phyloP scores from a whole-genome alignment of 2,797 vertebrate species.

The Hydrocynus forskahlii region DNA sequence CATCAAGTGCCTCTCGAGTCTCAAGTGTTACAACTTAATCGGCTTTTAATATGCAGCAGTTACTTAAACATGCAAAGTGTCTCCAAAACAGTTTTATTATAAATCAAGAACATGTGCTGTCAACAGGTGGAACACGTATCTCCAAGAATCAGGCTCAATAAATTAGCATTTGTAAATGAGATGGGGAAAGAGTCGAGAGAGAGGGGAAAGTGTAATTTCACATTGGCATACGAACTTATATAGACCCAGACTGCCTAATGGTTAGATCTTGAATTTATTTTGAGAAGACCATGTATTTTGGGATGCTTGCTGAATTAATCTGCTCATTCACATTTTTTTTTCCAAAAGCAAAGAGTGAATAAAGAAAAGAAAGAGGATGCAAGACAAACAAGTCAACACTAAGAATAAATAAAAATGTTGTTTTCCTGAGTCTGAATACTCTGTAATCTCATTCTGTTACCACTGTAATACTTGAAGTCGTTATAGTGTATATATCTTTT shows the following conservation, averaged over 20 bases:
- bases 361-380: not conserved
- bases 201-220: not conserved
- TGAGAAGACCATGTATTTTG: not conserved
- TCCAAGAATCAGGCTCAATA: constrained; percentile 46
- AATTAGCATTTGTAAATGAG: constrained; percentile 48
- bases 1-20: not conserved
- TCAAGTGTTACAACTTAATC: not conserved
- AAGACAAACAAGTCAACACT: no score
- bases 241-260: not conserved
- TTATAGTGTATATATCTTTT: no score
- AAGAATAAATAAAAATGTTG: no score
- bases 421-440: no score
- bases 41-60: not conserved
- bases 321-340: not conserved
- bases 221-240: not conserved
- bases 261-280: not conserved
- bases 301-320: not conserved
- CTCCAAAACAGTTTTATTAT: constrained; percentile 15
- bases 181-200: constrained; percentile 17
- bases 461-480: no score
- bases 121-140: constrained; percentile 38
- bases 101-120: constrained; percentile 7
- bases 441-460: no score
- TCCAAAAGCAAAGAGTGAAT: not conserved
- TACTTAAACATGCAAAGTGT: not conserved